Conservation (phyloP, 2,888 invertebrate species). For the Ernsta delagoae region DNA sequence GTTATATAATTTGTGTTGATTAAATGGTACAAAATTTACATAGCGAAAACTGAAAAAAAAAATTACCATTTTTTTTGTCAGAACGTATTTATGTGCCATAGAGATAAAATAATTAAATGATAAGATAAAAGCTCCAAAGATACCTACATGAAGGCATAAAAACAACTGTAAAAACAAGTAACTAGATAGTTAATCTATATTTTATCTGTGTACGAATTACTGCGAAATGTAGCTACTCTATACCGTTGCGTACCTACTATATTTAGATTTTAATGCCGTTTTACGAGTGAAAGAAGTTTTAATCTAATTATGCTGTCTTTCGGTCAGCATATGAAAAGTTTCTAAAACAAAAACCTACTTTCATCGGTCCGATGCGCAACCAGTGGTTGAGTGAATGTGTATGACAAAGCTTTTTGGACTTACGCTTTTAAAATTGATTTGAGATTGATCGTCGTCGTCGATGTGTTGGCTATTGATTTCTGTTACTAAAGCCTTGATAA, state of each 20-base stretch:
- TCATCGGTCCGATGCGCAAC: constrained; percentile 38
- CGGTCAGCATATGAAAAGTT: constrained; percentile 37
- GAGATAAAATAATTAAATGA: too few species aligned
- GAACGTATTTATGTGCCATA: too few species aligned
- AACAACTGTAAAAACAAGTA: neutral
- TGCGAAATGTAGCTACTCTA: constrained; percentile 4
- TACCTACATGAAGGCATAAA: neutral
- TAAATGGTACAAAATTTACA: too few species aligned
- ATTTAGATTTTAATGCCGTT: constrained; percentile 29
- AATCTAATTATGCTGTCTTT: constrained; percentile 37
- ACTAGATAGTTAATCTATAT: neutral
- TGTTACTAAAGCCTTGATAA: too few species aligned
- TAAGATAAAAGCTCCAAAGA: neutral
- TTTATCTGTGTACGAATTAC: constrained; percentile 2
- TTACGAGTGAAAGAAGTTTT: constrained; percentile 35
- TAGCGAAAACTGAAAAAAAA: too few species aligned
- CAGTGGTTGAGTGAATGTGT: constrained; percentile 15
- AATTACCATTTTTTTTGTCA: too few species aligned
- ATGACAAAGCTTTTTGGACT: constrained; percentile 21
- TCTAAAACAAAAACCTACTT: constrained; percentile 50
- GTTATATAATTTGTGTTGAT: too few species aligned
- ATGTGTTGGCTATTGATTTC: too few species aligned
- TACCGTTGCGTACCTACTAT: constrained; percentile 9
- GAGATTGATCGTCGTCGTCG: too few species aligned
- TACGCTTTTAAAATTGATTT: neutral